These are phyloP conservation scores for Drosophila multiciliata DNA, from an alignment of 2,888 invertebrate genomes.

Conservation along the genomic window DNA sequence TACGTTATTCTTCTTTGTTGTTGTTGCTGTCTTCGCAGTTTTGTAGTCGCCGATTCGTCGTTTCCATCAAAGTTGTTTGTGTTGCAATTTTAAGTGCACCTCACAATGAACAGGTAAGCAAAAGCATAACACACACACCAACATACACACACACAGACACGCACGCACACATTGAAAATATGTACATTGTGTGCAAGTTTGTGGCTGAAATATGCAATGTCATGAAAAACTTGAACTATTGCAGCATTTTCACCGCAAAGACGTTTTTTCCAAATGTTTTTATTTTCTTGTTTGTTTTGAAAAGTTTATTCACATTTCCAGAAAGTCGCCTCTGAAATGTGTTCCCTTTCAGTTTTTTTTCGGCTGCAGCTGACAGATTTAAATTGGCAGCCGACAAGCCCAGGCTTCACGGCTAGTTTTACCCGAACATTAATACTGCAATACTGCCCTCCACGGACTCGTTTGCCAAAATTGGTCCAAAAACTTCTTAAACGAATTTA, in stretches of 20 bases:
- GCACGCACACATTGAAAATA: constrained; percentile 30
- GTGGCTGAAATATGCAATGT: constrained; percentile 70
- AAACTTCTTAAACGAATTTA: constrained; percentile 17
- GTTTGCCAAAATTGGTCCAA: constrained; percentile 17
- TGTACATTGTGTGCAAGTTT: constrained; percentile 54
- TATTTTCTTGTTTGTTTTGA: constrained; percentile 9
- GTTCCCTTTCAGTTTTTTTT: constrained; percentile 17
- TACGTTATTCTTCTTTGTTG: constrained; percentile 33
- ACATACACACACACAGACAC: constrained; percentile 19
- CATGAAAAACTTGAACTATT: constrained; percentile 79
- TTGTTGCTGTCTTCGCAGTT: constrained; percentile 55
- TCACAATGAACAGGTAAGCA: constrained; percentile 80
- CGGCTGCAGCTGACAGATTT: constrained; percentile 46
- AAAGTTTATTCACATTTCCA: constrained; percentile 77
- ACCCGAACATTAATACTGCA: constrained; percentile 60
- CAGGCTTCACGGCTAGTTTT: constrained; percentile 4
- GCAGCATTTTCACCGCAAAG: constrained; percentile 63
- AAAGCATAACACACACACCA: constrained; percentile 45
- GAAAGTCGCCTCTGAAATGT: constrained; percentile 57
- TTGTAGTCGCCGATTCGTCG: constrained; percentile 43
- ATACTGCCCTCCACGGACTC: constrained; percentile 6
- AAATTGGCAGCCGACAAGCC: constrained; percentile 38
- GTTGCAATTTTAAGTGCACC: constrained; percentile 76
- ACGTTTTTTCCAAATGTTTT: constrained; percentile 34
- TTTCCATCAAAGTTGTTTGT: constrained; percentile 77